Evolutionary conservation across 2,888 invertebrate genomes (phyloP).

Genomic region (Trissonchulus sp.): DNA sequence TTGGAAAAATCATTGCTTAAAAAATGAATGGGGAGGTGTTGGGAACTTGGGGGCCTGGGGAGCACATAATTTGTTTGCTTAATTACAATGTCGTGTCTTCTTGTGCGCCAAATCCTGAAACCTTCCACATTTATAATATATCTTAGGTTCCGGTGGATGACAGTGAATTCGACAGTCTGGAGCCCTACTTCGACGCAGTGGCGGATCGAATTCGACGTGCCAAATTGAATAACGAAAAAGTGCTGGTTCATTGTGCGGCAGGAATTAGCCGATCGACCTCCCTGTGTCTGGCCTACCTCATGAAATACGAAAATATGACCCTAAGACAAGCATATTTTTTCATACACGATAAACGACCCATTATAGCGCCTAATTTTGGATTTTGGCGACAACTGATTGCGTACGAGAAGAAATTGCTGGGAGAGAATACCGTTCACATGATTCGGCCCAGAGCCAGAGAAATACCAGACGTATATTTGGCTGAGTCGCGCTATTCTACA

Average conservation of each 20-base stretch:
- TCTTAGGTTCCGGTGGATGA: no score
- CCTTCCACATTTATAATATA: no score
- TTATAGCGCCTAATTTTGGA: constrained; percentile 79
- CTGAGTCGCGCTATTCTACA: no score
- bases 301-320: constrained; percentile 73
- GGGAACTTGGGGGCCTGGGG: no score
- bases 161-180: no score
- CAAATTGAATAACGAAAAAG: constrained; percentile 60
- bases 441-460: not conserved
- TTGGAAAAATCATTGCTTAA: no score
- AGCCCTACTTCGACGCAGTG: no score
- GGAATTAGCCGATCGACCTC: constrained; percentile 80
- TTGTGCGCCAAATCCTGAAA: no score
- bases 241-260: constrained; percentile 80
- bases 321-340: constrained; percentile 63
- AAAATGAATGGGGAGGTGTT: no score
- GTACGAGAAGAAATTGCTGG: constrained; percentile 61
- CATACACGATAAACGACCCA: constrained; percentile 59
- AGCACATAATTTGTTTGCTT: no score
- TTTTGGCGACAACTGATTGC: constrained; percentile 83
- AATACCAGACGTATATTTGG: no score
- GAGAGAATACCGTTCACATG: constrained; percentile 37
- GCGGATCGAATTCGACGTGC: constrained; percentile 16
- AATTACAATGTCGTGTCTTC: no score
- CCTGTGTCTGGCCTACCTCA: constrained; percentile 75